phyloP scores from a whole-genome alignment of 2,113 vertebrate genomes.

The Tragelaphus buxtoni region DNA sequence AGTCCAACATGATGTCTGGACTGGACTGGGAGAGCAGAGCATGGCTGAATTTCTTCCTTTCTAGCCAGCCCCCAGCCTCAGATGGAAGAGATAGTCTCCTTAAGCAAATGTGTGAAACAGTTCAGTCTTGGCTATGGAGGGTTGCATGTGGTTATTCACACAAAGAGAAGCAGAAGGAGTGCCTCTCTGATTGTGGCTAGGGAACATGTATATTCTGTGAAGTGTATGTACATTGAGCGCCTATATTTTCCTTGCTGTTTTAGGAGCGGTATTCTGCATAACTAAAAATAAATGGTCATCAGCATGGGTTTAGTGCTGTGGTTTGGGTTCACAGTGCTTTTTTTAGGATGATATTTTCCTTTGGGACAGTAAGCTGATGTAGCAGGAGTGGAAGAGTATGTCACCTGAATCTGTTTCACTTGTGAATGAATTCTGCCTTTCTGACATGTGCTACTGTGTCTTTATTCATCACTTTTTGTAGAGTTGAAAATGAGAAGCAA shows the following conservation, averaged over 20 bases:
- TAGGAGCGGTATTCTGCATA: background rate
- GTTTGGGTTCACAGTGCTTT: background rate
- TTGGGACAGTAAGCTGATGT: background rate
- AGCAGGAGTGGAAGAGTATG: background rate
- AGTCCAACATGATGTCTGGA: background rate
- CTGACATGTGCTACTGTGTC: background rate
- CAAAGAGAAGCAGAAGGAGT: background rate
- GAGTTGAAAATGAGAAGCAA: slow-evolving; percentile 15
- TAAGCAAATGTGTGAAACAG: background rate
- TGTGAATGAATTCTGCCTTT: background rate
- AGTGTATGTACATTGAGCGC: background rate
- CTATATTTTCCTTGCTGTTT: background rate
- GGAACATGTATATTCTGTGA: background rate
- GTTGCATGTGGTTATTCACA: background rate
- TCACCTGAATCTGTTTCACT: background rate
- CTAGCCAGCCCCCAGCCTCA: background rate
- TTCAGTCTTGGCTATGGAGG: background rate
- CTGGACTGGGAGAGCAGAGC: background rate
- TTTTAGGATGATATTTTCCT: background rate
- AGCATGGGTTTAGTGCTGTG: background rate
- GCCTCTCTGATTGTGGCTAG: background rate
- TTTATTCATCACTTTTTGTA: background rate
- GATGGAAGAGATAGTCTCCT: background rate
- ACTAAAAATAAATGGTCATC: background rate
- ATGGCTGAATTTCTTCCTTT: background rate